Evolutionary conservation across 2,888 invertebrate genomes (phyloP).

Genomic region (Apodemia duryi): DNA sequence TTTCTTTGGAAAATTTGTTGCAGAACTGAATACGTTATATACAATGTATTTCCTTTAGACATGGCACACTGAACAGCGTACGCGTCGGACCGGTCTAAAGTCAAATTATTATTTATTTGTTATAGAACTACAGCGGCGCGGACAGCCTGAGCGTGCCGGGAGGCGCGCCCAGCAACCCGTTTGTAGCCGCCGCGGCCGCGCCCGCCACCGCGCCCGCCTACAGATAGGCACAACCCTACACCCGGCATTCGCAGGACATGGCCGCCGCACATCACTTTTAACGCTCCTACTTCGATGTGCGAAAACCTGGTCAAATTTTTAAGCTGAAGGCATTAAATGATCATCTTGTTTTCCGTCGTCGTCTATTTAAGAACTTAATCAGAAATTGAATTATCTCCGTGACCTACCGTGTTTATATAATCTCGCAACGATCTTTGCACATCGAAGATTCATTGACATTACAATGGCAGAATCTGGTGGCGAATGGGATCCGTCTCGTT

Average conservation of each 20-base stretch:
- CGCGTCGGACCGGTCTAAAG: neutral
- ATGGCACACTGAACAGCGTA: neutral
- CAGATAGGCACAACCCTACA: constrained; percentile 44
- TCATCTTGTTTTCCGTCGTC: neutral
- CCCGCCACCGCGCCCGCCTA: constrained; percentile 43
- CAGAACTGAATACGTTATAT: no score
- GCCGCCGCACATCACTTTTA: constrained; percentile 3
- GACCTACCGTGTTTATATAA: neutral
- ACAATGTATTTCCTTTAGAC: no score
- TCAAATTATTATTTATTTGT: constrained; percentile 14
- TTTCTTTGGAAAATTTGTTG: no score
- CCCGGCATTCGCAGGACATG: constrained; percentile 1
- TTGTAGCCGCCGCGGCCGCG: constrained; percentile 43
- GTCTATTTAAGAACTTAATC: neutral
- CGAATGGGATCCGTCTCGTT: no score
- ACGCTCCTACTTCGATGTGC: neutral
- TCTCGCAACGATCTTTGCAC: neutral
- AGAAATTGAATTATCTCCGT: neutral
- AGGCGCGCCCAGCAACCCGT: constrained; percentile 54
- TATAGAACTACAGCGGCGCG: constrained; percentile 60
- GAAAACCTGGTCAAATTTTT: neutral
- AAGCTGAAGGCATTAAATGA: neutral
- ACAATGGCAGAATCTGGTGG: no score
- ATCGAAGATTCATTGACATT: neutral
- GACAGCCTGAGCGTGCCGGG: constrained; percentile 67